Evolutionary conservation across 2,888 invertebrate species (phyloP), one percentile per base, ranked within the genome.

Genomic region (Graphium colonna): DNA sequence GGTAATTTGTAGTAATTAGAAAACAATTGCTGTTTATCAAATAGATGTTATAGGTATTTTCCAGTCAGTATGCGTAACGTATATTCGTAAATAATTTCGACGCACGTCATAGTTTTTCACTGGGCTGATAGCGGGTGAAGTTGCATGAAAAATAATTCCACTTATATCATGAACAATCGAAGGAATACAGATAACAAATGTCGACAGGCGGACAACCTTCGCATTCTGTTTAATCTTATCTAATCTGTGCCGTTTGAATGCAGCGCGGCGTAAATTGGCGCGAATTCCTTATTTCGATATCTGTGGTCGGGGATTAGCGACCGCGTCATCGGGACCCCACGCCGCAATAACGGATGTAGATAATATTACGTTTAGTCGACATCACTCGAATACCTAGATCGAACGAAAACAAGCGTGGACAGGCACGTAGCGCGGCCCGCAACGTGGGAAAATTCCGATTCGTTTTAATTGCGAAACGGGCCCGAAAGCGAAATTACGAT

Each of bases 341-440:
- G 58, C 68, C 70, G 71, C 69, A 73, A 72, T 71, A 62, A 67
- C 83, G 84, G 84, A 83, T 82, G 77, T 72, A 78, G 81, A 82
- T 84, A 82, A 77, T 73, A 79, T 81, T 81, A 80, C 74, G 73
- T 73, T 64, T 66, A 68, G 72, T 80, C 79, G 77, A 79, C 80
- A 78, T 79, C 75, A 79, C 71, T 68, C 69, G 60, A 69, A 62
- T 65, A 57, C 51, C 48, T 47, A 28, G 21, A 46, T 47, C 50
- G 57, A 51, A 56, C 59, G 44, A 58, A 60, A 59, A 54, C 45
- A 9, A 33, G 33, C 46, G 56, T 36, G 36, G 9, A 57, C 40
- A 43, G 21, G 58, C 53, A 55, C 52, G 60, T 57, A 51, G 49
- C 51, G 44, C 55, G 52, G 41, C 13, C 46, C 56, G 62, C 58